Percentiles rank a stretch among this genome's conserved stretches.
These are phyloP conservation scores for Didymodactylos carnosus DNA, from an alignment of 2,888 invertebrate species.

Conservation along the genomic window DNA sequence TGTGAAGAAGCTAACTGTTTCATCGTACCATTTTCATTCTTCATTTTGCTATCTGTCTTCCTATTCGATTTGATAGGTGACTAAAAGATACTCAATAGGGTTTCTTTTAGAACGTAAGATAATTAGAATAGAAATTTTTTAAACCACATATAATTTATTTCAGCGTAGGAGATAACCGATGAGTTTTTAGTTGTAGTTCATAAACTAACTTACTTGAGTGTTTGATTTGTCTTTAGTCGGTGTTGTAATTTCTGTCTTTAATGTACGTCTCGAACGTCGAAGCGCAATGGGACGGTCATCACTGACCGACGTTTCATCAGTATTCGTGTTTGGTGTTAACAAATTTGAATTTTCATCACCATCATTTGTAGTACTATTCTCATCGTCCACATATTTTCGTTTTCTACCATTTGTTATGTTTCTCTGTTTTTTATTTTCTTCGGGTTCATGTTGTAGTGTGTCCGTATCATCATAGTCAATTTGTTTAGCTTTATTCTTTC, in stretches of 20 bases:
- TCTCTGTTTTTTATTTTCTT: not conserved
- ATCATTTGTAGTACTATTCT: too few relatives aligned
- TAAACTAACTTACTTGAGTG: not conserved
- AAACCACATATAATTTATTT: not conserved
- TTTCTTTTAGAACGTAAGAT: too few relatives aligned
- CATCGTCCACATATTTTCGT: not conserved
- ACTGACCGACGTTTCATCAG: not conserved
- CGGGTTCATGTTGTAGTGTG: not conserved
- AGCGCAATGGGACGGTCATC: not conserved
- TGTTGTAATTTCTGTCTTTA: not conserved
- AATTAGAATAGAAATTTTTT: too few relatives aligned
- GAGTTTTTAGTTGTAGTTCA: not conserved
- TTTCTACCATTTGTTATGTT: not conserved
- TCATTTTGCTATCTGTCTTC: too few relatives aligned
- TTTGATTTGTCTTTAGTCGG: not conserved
- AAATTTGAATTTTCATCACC: too few relatives aligned
- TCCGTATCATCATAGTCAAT: too few relatives aligned
- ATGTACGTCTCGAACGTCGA: not conserved
- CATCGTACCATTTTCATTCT: too few relatives aligned
- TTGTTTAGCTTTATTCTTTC: not conserved
- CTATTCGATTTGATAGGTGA: too few relatives aligned
- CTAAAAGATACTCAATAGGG: too few relatives aligned
- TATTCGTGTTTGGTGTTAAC: too few relatives aligned
- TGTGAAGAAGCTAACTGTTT: too few relatives aligned
- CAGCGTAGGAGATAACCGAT: not conserved